Conservation (phyloP, 2,888 invertebrate species). For the Drosophila phalerata region DNA sequence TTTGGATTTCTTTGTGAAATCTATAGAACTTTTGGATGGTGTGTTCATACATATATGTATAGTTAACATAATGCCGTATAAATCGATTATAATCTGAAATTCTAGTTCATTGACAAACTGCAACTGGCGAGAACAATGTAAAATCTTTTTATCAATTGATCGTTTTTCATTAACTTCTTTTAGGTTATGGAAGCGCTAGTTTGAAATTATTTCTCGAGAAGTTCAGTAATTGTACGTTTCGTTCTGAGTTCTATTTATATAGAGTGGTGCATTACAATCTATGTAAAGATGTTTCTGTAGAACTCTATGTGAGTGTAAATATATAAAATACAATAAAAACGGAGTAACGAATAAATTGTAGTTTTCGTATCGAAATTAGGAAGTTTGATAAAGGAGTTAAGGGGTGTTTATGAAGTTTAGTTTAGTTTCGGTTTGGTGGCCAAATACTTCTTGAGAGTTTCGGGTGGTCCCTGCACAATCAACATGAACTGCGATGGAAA, state of each 20-base stretch:
- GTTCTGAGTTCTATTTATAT: conserved; percentile 22
- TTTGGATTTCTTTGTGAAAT: background rate
- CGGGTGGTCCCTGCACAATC: conserved; percentile 88
- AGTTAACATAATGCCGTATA: conserved; percentile 40
- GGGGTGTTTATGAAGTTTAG: conserved; percentile 32
- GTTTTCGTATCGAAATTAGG: conserved; percentile 13
- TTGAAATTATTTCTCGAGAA: conserved; percentile 55
- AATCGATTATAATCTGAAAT: conserved; percentile 18
- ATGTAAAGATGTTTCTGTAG: conserved; percentile 1
- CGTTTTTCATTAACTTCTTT: conserved; percentile 18
- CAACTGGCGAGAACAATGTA: conserved; percentile 29
- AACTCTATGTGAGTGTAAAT: conserved; percentile 9
- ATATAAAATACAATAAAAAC: conserved; percentile 22
- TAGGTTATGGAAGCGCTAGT: conserved; percentile 69
- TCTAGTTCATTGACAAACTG: conserved; percentile 18
- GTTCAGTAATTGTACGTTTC: conserved; percentile 64
- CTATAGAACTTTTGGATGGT: conserved; percentile 33
- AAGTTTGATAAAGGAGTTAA: background rate
- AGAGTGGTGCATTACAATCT: conserved; percentile 26
- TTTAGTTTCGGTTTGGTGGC: conserved; percentile 55
- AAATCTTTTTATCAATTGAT: conserved; percentile 1
- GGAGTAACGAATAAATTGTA: conserved; percentile 5
- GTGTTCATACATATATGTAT: conserved; percentile 12
- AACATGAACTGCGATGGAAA: conserved; percentile 93
- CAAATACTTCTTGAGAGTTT: conserved; percentile 83